Base-by-base conservation (phyloP, 1,140 invertebrate genomes). In the Bombus cullumanus region DNA sequence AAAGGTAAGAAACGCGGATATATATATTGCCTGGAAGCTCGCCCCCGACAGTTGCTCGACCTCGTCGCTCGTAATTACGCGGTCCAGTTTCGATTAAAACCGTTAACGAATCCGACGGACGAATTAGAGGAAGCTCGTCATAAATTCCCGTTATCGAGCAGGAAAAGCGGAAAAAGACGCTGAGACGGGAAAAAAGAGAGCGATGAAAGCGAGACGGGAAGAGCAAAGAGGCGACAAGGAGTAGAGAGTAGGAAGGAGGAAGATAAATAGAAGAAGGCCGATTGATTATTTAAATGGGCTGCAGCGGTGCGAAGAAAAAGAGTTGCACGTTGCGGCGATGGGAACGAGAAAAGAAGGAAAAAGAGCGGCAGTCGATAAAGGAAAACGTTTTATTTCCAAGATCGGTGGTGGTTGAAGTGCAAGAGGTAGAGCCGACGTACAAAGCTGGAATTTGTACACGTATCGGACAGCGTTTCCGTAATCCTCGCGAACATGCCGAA, bases 231-330 rank as follows among this genome's bases (percentile, higher is more conserved):
- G 47, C 10, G 41, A 31, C 53, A 37, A 34, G 1, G 37, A 5
- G 34, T 1, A 47, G 15, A 25, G 18, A 72, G 57, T 22, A 22
- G 83, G 72, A 77, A 87, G 88, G 47, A 37, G 28, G 3, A 71
- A 39, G 66, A 66, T 22, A 64, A 64, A 22, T 41, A 31, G 72
- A 72, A 86, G 86, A 73, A 41, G 31, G 10, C 62, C 68, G 53
- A 57, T 64, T 87, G 81, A 90, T 86, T 83, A 89, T 89, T 89
- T 86, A 89, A 89, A 86, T 69, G 59, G 31, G 34, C 57, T 53
- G 2, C 10, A 39, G 12, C 37, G 5, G 3, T 37, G 47, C 6
- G 80, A 9, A 71, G 22, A 41, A 39, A 41, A 31, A 25, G 43
- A 47, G 18, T 1, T 2, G 18, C 47, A 22, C 47, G 47, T 5